Evolutionary conservation across 64 coral and sea anemone species (phyloP).

Genomic region (Cladopsammia gracilis): DNA sequence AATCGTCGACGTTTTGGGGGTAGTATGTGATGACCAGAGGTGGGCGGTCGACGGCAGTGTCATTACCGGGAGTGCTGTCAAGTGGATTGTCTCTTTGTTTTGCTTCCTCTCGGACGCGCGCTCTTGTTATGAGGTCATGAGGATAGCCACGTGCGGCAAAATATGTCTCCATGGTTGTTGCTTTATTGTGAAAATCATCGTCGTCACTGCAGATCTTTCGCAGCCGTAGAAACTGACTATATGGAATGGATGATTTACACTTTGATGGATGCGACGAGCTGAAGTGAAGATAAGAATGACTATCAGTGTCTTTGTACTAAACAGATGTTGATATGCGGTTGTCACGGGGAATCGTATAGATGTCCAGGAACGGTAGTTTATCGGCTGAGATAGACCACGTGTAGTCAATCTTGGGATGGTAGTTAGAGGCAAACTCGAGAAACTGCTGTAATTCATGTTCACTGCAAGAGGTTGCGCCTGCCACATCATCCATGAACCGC

Average conservation of each 20-base stretch:
- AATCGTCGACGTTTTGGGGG: no score
- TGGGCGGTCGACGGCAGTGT: no score
- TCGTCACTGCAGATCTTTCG: constrained; percentile 14
- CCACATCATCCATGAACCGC: no score
- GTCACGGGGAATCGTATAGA: neutral
- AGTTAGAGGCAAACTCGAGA: neutral
- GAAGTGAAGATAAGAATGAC: neutral
- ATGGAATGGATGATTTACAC: neutral
- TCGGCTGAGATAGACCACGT: neutral
- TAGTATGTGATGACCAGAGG: no score
- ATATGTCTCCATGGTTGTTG: neutral
- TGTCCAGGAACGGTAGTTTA: neutral
- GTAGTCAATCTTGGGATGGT: neutral
- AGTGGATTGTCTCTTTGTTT: no score
- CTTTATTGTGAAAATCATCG: neutral
- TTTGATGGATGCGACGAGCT: neutral
- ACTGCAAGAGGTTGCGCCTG: no score
- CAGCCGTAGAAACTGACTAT: constrained; percentile 6
- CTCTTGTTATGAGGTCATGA: neutral
- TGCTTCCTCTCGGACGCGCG: no score
- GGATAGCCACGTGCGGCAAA: constrained; percentile 4
- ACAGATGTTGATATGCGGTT: neutral
- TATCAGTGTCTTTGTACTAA: neutral
- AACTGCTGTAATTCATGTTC: neutral
- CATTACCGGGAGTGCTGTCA: no score